Base-by-base conservation (phyloP, 1,140 invertebrate species). In the Gonioctena quinquepunctata region DNA sequence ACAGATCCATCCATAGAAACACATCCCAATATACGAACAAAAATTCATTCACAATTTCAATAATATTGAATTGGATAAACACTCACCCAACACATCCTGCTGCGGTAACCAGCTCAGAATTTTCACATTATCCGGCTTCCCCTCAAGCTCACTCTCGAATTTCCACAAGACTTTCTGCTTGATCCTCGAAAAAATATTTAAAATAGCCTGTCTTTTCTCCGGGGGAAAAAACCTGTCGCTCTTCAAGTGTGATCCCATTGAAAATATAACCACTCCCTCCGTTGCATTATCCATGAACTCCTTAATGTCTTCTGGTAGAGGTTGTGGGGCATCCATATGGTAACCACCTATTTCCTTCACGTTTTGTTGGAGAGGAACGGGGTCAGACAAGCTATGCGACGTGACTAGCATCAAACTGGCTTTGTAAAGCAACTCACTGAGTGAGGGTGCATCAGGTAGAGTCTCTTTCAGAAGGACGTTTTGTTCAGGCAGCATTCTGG, bases 141-240 rank as follows among this genome's bases (percentile, higher is more conserved):
- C 75, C 25, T 84, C 77, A 2, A 81, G 81, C 2, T 84, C 83
- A 22, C 86, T 83, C 59, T 85, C 86, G 71, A 85, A 88, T 78
- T 88, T 89, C 87, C 87, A 89, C n/a, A 90, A 73, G 7, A 90
- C 83, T 62, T 84, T 83, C 66, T 84, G 85, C 22, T 86, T 84
- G 13, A 89, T 70, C 70, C 85, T 84, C n/a, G 80, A 67, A 68
- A 88, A 87, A 13, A 80, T 82, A 52, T 84, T 82, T 0, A 85
- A 68, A 28, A 88, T 73, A 6, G 77, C 82, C 65, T 85, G 68
- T 18, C 83, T 69, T 26, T 84, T 74, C 7, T 82, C 76, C 52
- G 72, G 66, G 0, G 83, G 75, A 1, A 89, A 76, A 59, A 83
- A 77, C 27, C 84, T 79, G 3, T 83, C 76, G 8, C 50, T 54